Evolutionary conservation across 2,888 invertebrate species (phyloP), one percentile per base, ranked within the genome.

Genomic region (Colletes collaris): DNA sequence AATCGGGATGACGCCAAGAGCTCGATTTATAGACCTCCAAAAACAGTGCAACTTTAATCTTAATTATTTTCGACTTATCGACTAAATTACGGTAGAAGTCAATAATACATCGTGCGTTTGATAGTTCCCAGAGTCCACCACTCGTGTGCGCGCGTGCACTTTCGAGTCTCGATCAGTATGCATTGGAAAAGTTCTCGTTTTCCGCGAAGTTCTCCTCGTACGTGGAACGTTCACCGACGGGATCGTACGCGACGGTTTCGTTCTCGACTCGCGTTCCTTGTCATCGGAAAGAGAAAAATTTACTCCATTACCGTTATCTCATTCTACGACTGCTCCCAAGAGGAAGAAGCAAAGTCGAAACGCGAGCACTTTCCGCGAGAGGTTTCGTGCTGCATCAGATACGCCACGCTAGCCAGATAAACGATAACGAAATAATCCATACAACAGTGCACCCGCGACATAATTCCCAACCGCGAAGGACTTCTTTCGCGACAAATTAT

Each of bases 181-280:
- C 89, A 89, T 89, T 84, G 84, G 85, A 87, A 89, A 89, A 89
- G 87, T 89, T 89, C 67, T 65, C 44, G 4, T 0, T 40, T 4
- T 8, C 16, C n/a, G 1, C 59, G 59, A 40, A 3, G 7, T 10
- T 44, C 40, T 44, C 44, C 8, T 6, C 8, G 44, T 7, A 46
- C 7, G 44, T 2, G 44, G 3, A 10, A 46, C 8, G 40, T 46
- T 10, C 44, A 10, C 44, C 8, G 10, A 46, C 13, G 50, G 0
- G 13, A 4, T 50, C 13, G n/a, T 50, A n/a, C n/a, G n/a, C 50
- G 50, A 50, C 50, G 3, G 13, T 50, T n/a, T n/a, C 50, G n/a
- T n/a, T 50, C 4, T n/a, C 50, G 13, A 50, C 5, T 50, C 50
- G 50, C 44, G 6, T 46, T 46, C 10, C 44, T 46, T 10, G 44